phyloP scores from a whole-genome alignment of 2,888 invertebrate genomes.

The Diarsia brunnea region DNA sequence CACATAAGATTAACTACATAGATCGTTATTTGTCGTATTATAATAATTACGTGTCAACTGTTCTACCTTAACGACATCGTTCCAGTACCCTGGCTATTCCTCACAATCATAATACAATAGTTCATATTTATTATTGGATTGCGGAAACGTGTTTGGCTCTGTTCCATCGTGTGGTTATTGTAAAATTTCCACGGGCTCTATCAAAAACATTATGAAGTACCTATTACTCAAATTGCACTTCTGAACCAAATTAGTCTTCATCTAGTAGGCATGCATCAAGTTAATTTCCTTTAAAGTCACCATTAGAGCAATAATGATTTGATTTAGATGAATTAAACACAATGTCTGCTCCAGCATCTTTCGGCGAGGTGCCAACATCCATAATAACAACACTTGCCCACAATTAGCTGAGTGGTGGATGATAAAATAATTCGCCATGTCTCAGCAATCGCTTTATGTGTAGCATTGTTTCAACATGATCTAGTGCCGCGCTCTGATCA shows the following conservation, averaged over 20 bases:
- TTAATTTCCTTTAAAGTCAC: slow-evolving; percentile 56
- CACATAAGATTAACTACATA: slow-evolving; percentile 63
- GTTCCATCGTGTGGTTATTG: slow-evolving; percentile 72
- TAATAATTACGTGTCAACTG: slow-evolving; percentile 44
- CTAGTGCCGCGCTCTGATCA: slow-evolving; percentile 84
- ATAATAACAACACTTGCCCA: slow-evolving; percentile 60
- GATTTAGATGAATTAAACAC: slow-evolving; percentile 63
- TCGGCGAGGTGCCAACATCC: slow-evolving; percentile 67
- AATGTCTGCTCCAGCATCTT: slow-evolving; percentile 43
- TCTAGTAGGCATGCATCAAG: slow-evolving; percentile 37
- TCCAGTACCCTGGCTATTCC: slow-evolving; percentile 26
- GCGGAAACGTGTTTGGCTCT: slow-evolving; percentile 73
- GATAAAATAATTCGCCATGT: slow-evolving; percentile 78
- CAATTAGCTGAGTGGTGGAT: slow-evolving; percentile 67
- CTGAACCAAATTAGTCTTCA: slow-evolving; percentile 16
- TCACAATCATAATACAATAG: slow-evolving; percentile 70
- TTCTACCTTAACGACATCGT: slow-evolving; percentile 46
- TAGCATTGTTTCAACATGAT: slow-evolving; percentile 80
- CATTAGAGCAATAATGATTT: slow-evolving; percentile 54
- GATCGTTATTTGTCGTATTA: slow-evolving; percentile 60
- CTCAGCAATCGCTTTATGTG: slow-evolving; percentile 73
- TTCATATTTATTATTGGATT: slow-evolving; percentile 75
- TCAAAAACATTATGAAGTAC: slow-evolving; percentile 64
- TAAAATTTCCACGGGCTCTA: slow-evolving; percentile 68
- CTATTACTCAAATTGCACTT: slow-evolving; percentile 40